Percentiles rank a stretch among this genome's conserved stretches.
Evolutionary conservation across 2,797 vertebrate genomes (phyloP).

Genomic region (Myiotriccus ornatus): DNA sequence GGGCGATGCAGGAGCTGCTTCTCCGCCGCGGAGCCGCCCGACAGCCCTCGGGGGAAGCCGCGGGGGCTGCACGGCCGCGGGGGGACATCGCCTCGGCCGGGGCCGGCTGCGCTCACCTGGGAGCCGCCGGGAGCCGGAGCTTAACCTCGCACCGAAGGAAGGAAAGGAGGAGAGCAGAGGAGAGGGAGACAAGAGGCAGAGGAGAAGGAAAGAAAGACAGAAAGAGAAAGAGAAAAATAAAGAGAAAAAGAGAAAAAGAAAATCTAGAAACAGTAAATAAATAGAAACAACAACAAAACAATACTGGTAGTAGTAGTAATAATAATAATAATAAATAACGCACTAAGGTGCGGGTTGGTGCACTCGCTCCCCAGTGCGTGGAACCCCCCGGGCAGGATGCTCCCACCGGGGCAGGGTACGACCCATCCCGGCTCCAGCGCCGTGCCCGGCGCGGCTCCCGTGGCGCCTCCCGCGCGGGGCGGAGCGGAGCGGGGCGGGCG

Average conservation of each 20-base stretch:
- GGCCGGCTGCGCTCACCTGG: background rate
- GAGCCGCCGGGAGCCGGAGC: background rate
- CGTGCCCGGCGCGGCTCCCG: background rate
- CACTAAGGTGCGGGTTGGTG: background rate
- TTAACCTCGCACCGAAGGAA: no score
- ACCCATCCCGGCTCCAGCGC: fast-evolving
- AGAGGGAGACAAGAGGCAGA: background rate
- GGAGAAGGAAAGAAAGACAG: fast-evolving
- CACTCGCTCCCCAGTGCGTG: fast-evolving
- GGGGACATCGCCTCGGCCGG: background rate
- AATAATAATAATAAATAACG: fast-evolving
- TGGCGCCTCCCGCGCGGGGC: constrained; percentile 22
- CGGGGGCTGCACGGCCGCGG: fast-evolving
- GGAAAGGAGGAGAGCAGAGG: no score
- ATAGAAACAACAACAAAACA: background rate
- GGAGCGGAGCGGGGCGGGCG: constrained; percentile 9
- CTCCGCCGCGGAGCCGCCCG: background rate
- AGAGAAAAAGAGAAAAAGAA: no score
- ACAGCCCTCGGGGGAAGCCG: background rate
- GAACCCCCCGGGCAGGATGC: background rate
- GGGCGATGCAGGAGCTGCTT: fast-evolving
- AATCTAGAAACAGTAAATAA: background rate
- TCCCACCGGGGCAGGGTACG: fast-evolving
- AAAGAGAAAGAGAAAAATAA: fast-evolving
- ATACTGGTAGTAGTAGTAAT: no score